Evolutionary conservation across 2,888 invertebrate species (phyloP).

Genomic region (Parthenolecanium corni): DNA sequence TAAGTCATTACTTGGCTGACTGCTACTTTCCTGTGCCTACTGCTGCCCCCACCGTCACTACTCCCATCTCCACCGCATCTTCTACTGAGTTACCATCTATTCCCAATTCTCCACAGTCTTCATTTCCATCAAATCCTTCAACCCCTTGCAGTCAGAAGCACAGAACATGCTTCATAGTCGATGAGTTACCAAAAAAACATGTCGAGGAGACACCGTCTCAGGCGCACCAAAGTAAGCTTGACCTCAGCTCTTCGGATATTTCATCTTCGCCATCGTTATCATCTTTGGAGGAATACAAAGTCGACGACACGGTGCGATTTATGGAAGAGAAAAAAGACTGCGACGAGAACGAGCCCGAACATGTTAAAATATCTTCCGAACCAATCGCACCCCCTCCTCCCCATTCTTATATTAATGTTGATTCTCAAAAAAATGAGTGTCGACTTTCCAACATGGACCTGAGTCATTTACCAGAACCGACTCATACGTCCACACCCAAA

Average conservation of each 20-base stretch:
- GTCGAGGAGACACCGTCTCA: not conserved
- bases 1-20: conserved; percentile 24
- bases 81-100: not conserved
- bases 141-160: not conserved
- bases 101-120: not conserved
- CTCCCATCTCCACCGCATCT: not conserved
- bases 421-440: not conserved
- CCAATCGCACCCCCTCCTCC: not conserved
- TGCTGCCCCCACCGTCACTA: not conserved
- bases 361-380: not conserved
- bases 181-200: conserved; percentile 30
- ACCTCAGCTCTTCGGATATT: not conserved
- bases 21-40: conserved; percentile 20
- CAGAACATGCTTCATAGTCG: conserved; percentile 31
- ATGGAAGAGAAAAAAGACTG: not conserved
- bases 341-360: not conserved
- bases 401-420: no score
- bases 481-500: conserved; percentile 19
- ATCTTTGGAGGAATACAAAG: not conserved
- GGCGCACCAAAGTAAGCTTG: not conserved
- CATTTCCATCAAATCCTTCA: not conserved
- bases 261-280: not conserved
- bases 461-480: conserved; percentile 18
- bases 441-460: not conserved
- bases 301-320: not conserved